phyloP scores from a whole-genome alignment of 2,797 vertebrate species.

The Enteromius thamalakanensis region DNA sequence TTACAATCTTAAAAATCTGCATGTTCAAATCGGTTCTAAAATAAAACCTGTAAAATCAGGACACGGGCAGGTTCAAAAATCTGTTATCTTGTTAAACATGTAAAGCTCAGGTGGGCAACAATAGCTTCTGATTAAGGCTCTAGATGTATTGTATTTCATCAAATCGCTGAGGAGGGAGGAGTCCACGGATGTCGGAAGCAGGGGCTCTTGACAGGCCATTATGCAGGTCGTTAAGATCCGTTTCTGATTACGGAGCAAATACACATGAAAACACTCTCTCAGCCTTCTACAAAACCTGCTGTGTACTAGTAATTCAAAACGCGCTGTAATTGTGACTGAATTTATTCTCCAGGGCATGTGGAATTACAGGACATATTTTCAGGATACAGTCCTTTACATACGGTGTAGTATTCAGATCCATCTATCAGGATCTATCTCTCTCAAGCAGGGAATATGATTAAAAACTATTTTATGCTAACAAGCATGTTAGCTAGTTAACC shows the following conservation, averaged over 20 bases:
- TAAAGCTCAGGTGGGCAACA: constrained; percentile 17
- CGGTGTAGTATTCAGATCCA: neutral
- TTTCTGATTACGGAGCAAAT: constrained; percentile 64
- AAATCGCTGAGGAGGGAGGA: constrained; percentile 11
- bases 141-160: constrained; percentile 14
- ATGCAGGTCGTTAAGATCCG: constrained; percentile 59
- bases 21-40: too few species aligned
- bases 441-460: constrained; percentile 26
- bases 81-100: neutral
- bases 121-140: constrained; percentile 24
- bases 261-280: constrained; percentile 59
- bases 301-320: constrained; percentile 58
- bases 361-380: constrained; percentile 45
- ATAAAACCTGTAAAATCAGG: neutral
- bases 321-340: constrained; percentile 61
- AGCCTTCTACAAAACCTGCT: constrained; percentile 40
- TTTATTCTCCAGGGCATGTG: constrained; percentile 55
- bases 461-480: constrained; percentile 8
- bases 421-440: constrained; percentile 11
- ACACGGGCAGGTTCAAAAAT: neutral
- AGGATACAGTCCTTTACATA: neutral
- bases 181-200: constrained; percentile 20
- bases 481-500: constrained; percentile 11
- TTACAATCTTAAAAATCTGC: too few species aligned
- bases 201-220: constrained; percentile 56